A percentile compares a stretch with the other conserved stretches of the same genome.
These are phyloP conservation scores for Calycopis cecrops DNA, from an alignment of 1,140 invertebrate genomes.

Conservation along the genomic window DNA sequence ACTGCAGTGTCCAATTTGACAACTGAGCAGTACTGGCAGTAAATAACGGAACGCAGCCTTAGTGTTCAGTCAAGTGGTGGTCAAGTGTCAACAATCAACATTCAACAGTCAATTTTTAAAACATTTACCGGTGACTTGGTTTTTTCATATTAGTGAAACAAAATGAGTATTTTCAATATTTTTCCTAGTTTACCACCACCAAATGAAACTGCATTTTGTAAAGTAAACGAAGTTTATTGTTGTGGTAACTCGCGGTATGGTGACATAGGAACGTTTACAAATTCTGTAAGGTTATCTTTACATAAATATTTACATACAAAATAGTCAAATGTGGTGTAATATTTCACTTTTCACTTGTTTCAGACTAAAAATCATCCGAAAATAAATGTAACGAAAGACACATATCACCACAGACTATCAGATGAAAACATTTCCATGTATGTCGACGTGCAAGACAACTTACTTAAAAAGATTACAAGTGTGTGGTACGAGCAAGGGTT, in stretches of 20 bases:
- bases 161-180: slow-evolving; percentile 61
- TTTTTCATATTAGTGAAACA: slow-evolving; percentile 13
- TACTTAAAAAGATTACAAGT: slow-evolving; percentile 69
- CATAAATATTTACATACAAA: neutral
- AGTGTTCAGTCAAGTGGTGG: too few relatives aligned
- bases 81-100: too few relatives aligned
- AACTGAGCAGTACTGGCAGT: too few relatives aligned
- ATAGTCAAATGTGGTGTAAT: neutral
- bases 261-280: slow-evolving; percentile 65
- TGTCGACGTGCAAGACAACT: slow-evolving; percentile 67
- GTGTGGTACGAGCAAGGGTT: slow-evolving; percentile 71
- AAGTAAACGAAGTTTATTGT: slow-evolving; percentile 66
- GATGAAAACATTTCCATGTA: slow-evolving; percentile 71
- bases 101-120: slow-evolving; percentile 6
- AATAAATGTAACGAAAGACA: slow-evolving; percentile 60
- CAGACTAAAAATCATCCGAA: slow-evolving; percentile 59
- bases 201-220: slow-evolving; percentile 59
- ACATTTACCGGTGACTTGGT: slow-evolving; percentile 7
- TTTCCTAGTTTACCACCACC: slow-evolving; percentile 57
- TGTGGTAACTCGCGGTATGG: slow-evolving; percentile 57
- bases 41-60: too few relatives aligned
- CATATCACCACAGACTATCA: slow-evolving; percentile 56
- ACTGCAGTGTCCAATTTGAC: too few relatives aligned
- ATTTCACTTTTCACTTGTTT: slow-evolving; percentile 26
- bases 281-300: slow-evolving; percentile 59